Percentiles rank a stretch among this genome's conserved stretches.
Evolutionary conservation across 2,888 invertebrate genomes (phyloP).

Genomic region (Pogonocherus hispidulus): DNA sequence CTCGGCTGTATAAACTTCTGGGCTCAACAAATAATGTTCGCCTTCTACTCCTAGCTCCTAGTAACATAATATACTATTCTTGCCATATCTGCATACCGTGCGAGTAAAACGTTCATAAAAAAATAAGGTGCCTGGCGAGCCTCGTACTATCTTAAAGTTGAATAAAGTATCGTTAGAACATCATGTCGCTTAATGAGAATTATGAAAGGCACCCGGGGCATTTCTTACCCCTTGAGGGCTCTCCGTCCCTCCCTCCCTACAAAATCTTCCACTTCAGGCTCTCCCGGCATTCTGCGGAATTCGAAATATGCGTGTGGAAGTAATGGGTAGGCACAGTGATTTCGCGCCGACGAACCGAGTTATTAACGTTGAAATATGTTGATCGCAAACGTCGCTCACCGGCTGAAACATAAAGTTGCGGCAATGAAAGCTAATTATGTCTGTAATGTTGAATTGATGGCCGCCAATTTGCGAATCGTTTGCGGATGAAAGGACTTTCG

Average conservation of each 20-base stretch:
- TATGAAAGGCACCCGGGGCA: too few relatives aligned
- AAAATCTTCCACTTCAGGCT: background rate
- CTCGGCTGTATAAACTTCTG: too few relatives aligned
- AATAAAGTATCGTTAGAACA: too few relatives aligned
- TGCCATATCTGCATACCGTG: too few relatives aligned
- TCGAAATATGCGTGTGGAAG: constrained; percentile 12
- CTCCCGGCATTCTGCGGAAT: background rate
- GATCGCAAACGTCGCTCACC: background rate
- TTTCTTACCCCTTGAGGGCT: background rate
- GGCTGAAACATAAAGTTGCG: background rate
- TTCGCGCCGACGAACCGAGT: constrained; percentile 4
- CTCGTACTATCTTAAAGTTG: too few relatives aligned
- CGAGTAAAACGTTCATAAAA: too few relatives aligned
- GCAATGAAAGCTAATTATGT: background rate
- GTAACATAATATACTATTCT: too few relatives aligned
- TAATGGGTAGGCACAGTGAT: constrained; percentile 3
- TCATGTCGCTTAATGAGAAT: too few relatives aligned
- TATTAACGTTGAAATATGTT: constrained; percentile 18
- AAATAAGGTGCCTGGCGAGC: too few relatives aligned
- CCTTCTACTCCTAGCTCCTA: too few relatives aligned
- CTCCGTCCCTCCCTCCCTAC: background rate
- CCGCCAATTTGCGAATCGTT: background rate
- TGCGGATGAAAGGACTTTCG: background rate
- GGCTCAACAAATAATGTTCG: too few relatives aligned
- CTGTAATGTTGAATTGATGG: background rate